Evolutionary conservation across 2,888 invertebrate genomes (phyloP), one percentile per base, ranked within the genome.

Genomic region (Orthosia gothica): DNA sequence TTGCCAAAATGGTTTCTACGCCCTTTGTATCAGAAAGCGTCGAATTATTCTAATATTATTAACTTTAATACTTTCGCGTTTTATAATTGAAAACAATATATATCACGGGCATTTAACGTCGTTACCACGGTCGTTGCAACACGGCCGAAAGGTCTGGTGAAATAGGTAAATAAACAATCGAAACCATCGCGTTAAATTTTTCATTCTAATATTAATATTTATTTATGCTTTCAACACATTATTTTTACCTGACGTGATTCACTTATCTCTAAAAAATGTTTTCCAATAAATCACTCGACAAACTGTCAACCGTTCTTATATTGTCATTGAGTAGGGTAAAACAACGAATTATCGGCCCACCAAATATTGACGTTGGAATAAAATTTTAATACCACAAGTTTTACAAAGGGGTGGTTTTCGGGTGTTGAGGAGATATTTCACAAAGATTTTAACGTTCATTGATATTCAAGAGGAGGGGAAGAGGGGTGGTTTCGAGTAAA

Each of bases 351-450:
- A 70, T 70, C 57, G 12, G 52, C 55, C 63, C 58, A 45, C 23
- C 58, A 74, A 79, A 74, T 83, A 71, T 81, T 62, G 70, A 70
- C 65, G 23, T 23, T 16, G 16, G 55, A 76, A 72, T 83, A 72
- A 76, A 76, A 78, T 72, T 75, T 68, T 75, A 70, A 81, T 80
- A 72, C 75, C 50, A 57, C 61, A 73, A 73, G 7, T 83, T 76
- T 70, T 54, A 54, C 45, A 58, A 72, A 72, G 23, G n/a, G 50
- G 47, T 20, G n/a, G 12, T 54, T 23, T 50, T 1, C 40, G 40
- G 52, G 67, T 49, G 79, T 78, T 58, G 32, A 40, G 40, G 52
- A 16, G 52, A 16, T n/a, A 45, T 23, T 57, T 23, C 47, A 45
- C 11, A 12, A 59, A 54, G 45, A 59, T 72, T 61, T 5, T 26